Conservation (phyloP, 2,113 vertebrate genomes). For the Coracopsis vasa region DNA sequence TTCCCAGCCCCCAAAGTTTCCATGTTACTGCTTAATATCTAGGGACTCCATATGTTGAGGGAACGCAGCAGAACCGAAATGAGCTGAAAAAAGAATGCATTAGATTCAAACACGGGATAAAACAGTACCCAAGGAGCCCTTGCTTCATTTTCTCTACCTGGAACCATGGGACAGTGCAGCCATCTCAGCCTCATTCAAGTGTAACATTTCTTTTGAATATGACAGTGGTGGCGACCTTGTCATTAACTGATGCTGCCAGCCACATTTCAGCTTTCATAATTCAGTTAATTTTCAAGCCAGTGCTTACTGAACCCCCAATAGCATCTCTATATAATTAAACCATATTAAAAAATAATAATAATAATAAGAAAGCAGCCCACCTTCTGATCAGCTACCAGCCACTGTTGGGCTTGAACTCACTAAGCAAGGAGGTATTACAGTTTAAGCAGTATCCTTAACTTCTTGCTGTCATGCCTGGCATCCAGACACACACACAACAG, state of each 20-base stretch:
- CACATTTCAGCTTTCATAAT: conserved; percentile 79
- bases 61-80: conserved; percentile 77
- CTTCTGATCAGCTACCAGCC: not conserved
- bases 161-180: conserved; percentile 76
- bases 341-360: not conserved
- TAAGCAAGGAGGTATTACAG: not conserved
- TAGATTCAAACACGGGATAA: conserved; percentile 72
- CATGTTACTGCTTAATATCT: conserved; percentile 71
- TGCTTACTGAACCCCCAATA: conserved; percentile 68
- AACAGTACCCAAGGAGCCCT: conserved; percentile 69
- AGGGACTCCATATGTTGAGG: conserved; percentile 83
- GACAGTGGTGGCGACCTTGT: conserved; percentile 81
- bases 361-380: not conserved
- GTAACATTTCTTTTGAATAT: conserved; percentile 83
- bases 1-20: conserved; percentile 78
- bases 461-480: not conserved
- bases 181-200: conserved; percentile 81
- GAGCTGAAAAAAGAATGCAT: conserved; percentile 74
- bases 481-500: not conserved
- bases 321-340: conserved; percentile 72
- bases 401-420: not conserved
- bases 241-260: conserved; percentile 79
- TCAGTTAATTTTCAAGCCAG: conserved; percentile 82
- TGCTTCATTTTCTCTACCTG: conserved; percentile 80
- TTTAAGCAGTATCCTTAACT: not conserved